Conservation (phyloP, 2,113 vertebrate genomes). For the Indri indri region DNA sequence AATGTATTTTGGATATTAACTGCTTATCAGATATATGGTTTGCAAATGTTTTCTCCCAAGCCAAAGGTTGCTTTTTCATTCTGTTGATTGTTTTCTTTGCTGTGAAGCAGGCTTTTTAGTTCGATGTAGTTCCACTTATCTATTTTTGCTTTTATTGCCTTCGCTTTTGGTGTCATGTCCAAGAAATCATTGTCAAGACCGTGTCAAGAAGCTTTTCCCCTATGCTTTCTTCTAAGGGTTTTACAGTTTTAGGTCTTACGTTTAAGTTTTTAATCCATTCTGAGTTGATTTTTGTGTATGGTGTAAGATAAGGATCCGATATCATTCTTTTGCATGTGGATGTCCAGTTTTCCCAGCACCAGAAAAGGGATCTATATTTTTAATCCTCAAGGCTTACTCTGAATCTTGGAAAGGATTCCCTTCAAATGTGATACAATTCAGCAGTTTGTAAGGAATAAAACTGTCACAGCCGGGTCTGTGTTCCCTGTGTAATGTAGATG, state of each 20-base stretch:
- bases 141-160: background rate
- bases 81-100: background rate
- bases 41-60: background rate
- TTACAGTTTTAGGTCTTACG: background rate
- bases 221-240: background rate
- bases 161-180: background rate
- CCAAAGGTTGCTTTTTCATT: background rate
- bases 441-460: background rate
- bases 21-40: background rate
- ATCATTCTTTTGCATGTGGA: background rate
- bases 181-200: background rate
- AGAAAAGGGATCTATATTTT: background rate
- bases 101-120: background rate
- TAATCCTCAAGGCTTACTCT: conserved; percentile 21
- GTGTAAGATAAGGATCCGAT: background rate
- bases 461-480: background rate
- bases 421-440: background rate
- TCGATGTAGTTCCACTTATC: background rate
- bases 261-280: background rate
- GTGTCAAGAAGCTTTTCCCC: background rate
- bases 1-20: background rate
- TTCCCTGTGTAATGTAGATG: background rate
- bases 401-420: conserved; percentile 1
- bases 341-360: background rate
- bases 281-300: background rate